Evolutionary conservation across 1,140 invertebrate genomes (phyloP).

Genomic region (Monochamus saltuarius): DNA sequence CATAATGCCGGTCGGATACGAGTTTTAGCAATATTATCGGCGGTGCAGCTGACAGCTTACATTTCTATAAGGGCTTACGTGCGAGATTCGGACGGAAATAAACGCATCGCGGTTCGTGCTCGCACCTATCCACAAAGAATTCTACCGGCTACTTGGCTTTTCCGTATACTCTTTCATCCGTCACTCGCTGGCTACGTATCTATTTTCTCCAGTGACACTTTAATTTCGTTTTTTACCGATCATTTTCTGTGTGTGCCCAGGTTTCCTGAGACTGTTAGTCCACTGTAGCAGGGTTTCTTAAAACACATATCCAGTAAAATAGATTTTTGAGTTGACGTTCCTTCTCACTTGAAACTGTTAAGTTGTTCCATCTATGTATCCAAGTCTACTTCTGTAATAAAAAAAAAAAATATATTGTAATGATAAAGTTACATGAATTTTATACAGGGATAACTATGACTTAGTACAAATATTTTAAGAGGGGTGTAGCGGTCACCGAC

Average conservation of each 20-base stretch:
- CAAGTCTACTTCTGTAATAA: too few relatives aligned
- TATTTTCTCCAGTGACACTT: constrained; percentile 14
- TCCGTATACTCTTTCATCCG: constrained; percentile 15
- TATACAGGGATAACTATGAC: too few relatives aligned
- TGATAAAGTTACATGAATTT: too few relatives aligned
- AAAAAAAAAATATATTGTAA: too few relatives aligned
- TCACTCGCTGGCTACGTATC: constrained; percentile 12
- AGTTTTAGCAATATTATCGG: constrained; percentile 33
- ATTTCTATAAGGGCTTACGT: constrained; percentile 37
- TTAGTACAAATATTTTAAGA: too few relatives aligned
- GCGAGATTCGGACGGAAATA: constrained; percentile 34
- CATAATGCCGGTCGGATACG: constrained; percentile 35
- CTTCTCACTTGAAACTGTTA: too few relatives aligned
- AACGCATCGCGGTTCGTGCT: constrained; percentile 19
- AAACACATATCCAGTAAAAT: too few relatives aligned
- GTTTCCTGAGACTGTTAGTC: too few relatives aligned
- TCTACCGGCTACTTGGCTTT: constrained; percentile 18
- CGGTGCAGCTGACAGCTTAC: constrained; percentile 39
- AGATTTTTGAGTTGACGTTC: too few relatives aligned
- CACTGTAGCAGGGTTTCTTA: too few relatives aligned
- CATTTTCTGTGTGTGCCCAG: constrained; percentile 14
- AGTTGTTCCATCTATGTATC: too few relatives aligned
- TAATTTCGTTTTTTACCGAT: constrained; percentile 9
- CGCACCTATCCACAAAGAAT: constrained; percentile 13
- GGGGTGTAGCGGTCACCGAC: too few relatives aligned